phyloP scores from a whole-genome alignment of 2,888 invertebrate genomes.

The Seladonia tumulorum region DNA sequence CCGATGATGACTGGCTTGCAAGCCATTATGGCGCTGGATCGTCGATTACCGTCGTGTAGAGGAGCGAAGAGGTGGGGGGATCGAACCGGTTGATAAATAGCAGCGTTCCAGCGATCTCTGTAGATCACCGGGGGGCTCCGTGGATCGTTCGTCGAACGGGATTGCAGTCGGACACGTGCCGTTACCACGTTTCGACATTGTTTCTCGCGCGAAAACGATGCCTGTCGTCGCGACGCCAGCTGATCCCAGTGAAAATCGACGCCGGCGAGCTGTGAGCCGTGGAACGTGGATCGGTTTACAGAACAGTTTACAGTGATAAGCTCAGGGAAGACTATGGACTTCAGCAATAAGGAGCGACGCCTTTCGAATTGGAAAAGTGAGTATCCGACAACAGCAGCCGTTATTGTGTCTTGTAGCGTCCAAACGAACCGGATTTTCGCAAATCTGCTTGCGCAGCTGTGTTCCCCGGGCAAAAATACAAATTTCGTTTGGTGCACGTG shows the following conservation, averaged over 20 bases:
- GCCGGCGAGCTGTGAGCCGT: background rate
- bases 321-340: background rate
- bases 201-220: background rate
- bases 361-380: background rate
- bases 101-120: background rate
- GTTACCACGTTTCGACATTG: background rate
- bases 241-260: background rate
- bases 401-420: background rate
- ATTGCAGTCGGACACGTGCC: background rate
- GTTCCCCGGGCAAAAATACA: background rate
- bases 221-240: background rate
- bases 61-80: background rate
- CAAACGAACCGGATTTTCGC: background rate
- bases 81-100: constrained; percentile 5
- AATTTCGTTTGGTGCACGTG: background rate
- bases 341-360: background rate
- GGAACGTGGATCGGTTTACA: background rate
- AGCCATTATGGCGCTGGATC: background rate
- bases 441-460: background rate
- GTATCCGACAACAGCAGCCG: background rate
- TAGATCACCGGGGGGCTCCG: background rate
- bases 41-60: background rate
- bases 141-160: background rate
- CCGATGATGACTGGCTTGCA: background rate
- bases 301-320: background rate